A percentile compares a stretch with the other conserved stretches of the same genome.
Evolutionary conservation across 2,797 vertebrate species (phyloP).

Genomic region (Halcyon badia): DNA sequence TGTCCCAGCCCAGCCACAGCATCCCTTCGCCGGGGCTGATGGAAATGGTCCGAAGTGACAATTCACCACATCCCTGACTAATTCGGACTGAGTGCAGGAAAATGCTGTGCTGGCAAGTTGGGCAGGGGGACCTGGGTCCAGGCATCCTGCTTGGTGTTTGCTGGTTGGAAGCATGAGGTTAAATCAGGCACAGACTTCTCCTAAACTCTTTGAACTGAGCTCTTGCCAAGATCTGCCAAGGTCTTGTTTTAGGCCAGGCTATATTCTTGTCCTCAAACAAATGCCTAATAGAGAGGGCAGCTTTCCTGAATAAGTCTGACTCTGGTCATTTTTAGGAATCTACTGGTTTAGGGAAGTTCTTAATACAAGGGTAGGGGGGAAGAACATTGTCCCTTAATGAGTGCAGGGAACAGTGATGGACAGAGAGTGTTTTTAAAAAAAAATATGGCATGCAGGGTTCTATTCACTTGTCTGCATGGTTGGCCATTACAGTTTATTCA

Average conservation of each 20-base stretch:
- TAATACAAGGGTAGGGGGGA: neutral
- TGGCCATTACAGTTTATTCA: neutral
- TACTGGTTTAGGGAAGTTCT: neutral
- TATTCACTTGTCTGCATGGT: neutral
- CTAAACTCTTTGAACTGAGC: neutral
- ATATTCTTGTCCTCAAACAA: neutral
- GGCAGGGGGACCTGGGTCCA: neutral
- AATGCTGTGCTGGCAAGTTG: neutral
- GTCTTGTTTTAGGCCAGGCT: neutral
- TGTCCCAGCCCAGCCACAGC: neutral
- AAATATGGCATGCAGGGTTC: rapidly evolving
- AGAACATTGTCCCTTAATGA: neutral
- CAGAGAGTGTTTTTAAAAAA: neutral
- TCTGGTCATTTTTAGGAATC: neutral
- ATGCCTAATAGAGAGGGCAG: neutral
- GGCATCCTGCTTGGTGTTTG: neutral
- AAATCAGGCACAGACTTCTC: neutral
- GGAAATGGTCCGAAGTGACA: neutral
- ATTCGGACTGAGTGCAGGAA: neutral
- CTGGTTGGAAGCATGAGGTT: neutral
- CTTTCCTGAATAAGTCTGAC: neutral
- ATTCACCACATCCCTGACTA: neutral
- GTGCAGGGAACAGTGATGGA: neutral
- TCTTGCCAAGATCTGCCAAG: neutral
- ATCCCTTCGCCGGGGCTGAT: neutral